These are phyloP conservation scores for Acipenser ruthenus DNA, from an alignment of 2,797 vertebrate genomes.

Conservation along the genomic window DNA sequence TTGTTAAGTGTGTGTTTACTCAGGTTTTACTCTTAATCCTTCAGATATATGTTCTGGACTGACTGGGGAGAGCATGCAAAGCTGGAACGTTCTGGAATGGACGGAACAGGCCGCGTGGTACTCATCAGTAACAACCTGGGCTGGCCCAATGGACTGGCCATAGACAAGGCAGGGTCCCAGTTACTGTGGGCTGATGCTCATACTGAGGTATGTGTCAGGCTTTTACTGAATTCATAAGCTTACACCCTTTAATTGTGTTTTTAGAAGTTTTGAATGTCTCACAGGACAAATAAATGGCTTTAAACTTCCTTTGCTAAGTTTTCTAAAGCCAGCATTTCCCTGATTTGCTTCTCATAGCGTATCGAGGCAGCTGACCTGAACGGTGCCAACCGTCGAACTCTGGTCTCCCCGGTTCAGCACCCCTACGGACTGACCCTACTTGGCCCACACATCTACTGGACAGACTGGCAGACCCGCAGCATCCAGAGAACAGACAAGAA, in stretches of 20 bases:
- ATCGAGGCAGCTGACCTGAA: constrained; percentile 87
- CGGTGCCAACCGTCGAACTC: constrained; percentile 76
- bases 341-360: constrained; percentile 50
- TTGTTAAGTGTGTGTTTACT: not conserved
- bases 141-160: constrained; percentile 93
- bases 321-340: not conserved
- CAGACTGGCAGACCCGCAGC: constrained; percentile 97
- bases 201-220: constrained; percentile 73
- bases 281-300: not conserved
- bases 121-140: constrained; percentile 90
- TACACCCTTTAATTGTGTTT: not conserved
- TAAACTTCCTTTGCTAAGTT: not conserved
- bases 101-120: constrained; percentile 78
- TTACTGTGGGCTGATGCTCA: constrained; percentile 97
- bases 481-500: constrained; percentile 91
- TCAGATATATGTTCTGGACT: constrained; percentile 93
- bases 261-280: no score
- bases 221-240: no score
- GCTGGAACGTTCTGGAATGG: constrained; percentile 89
- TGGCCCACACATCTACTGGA: constrained; percentile 91
- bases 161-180: constrained; percentile 82
- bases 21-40: not conserved
- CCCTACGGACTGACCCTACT: constrained; percentile 90
- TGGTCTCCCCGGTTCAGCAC: constrained; percentile 94
- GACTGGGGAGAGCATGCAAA: constrained; percentile 97